Evolutionary conservation across 2,888 invertebrate species (phyloP).

Genomic region (Troglohyphantes excavatus): DNA sequence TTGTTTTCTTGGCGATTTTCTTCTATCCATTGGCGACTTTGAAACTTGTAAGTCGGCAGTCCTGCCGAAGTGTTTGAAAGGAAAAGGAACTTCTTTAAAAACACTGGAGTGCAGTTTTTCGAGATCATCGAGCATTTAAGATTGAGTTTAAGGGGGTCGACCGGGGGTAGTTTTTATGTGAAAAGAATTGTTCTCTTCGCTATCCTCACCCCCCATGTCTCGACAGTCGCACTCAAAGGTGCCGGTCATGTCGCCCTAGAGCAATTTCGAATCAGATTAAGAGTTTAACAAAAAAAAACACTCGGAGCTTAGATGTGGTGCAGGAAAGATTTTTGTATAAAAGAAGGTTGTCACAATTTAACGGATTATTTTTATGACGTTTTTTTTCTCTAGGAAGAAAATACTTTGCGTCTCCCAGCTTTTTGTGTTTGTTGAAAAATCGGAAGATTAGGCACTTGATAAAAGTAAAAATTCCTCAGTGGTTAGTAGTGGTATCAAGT

Average conservation of each 20-base stretch:
- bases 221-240: neutral
- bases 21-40: no score
- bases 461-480: constrained; percentile 18
- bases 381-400: neutral
- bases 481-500: neutral
- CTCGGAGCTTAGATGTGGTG: neutral
- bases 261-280: constrained; percentile 71
- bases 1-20: no score
- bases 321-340: neutral
- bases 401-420: neutral
- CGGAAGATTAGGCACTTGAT: constrained; percentile 10
- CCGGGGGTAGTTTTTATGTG: neutral
- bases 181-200: constrained; percentile 32
- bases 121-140: neutral
- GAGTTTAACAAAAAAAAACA: neutral
- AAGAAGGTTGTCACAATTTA: constrained; percentile 27
- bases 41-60: no score
- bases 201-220: neutral
- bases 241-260: constrained; percentile 31
- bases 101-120: constrained; percentile 39
- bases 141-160: constrained; percentile 12
- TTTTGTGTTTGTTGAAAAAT: neutral
- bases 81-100: constrained; percentile 54
- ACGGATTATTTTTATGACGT: constrained; percentile 25
- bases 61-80: no score